These are phyloP conservation scores for Cephus pulcher DNA, from an alignment of 2,888 invertebrate species.

Conservation along the genomic window DNA sequence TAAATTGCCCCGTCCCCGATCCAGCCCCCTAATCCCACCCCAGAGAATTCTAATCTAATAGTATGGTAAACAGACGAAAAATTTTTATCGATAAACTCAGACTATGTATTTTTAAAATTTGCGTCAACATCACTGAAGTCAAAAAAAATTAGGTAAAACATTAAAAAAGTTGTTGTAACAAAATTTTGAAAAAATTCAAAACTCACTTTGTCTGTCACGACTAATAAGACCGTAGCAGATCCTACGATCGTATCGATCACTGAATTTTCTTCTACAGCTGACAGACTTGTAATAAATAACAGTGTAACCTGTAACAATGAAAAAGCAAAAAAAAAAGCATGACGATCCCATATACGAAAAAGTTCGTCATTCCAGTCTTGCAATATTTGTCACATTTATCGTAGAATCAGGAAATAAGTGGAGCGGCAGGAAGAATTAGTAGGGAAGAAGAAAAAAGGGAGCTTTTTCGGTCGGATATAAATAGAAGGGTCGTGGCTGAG, in stretches of 20 bases:
- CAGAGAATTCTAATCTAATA: not conserved
- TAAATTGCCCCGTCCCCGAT: not conserved
- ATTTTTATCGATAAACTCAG: not conserved
- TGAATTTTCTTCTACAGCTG: not conserved
- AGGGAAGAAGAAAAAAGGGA: not conserved
- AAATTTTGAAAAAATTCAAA: not conserved
- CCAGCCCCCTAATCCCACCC: not conserved
- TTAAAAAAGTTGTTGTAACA: not conserved
- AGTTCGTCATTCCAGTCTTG: not conserved
- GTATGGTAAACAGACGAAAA: not conserved
- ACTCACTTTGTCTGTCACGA: not conserved
- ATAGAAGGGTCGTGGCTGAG: not conserved
- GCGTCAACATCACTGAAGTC: not conserved
- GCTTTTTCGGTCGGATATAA: not conserved
- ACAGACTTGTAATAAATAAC: not conserved
- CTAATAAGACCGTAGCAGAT: not conserved
- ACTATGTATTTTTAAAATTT: not conserved
- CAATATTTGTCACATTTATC: not conserved
- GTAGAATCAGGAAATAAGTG: not conserved
- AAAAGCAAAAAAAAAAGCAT: not conserved
- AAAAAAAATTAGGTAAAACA: not conserved
- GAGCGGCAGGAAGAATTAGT: not conserved
- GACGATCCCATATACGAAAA: not conserved
- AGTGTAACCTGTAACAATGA: not conserved
- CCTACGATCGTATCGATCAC: not conserved